Base-by-base conservation (phyloP, 2,888 invertebrate species). In the Itoplectis maculator region DNA sequence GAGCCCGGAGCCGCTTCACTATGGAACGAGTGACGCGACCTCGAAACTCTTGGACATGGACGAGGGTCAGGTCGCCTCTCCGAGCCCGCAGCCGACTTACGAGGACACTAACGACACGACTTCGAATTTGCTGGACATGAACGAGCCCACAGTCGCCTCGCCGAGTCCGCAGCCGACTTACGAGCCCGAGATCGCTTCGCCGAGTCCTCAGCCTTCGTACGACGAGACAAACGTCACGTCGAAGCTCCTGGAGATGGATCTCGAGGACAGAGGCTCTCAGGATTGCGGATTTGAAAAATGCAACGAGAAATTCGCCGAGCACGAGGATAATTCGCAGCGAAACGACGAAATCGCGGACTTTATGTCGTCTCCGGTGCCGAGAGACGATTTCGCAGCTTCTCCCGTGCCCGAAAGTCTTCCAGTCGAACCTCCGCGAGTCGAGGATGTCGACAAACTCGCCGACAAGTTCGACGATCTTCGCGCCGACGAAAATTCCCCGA, bases 231-330 rank as follows among this genome's bases (percentile, higher is more conserved):
- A 70, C 35, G 40, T 81, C 0, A 73, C 73, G 7, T 20, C 59
- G n/a, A 77, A 69, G 45, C 42, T 81, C 0, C 45, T 77, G 47
- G 81, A 73, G 23, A 83, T 83, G 83, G 83, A 83, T 70, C 59
- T 83, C 8, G 83, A 83, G 49, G 83, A 83, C 69, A 76, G 83
- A 49, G 83, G 83, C 73, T 83, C 83, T 13, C 79, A 80, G 63
- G 80, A 83, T 51, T 83, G 80, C 15, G 83, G 23, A 65, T 77
- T 83, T 20, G 74, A 83, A 9, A 79, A 83, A 45, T 83, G 61
- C n/a, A 73, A 80, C 63, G 80, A 77, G 47, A 77, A 77, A 2
- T 65, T 23, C 40, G 42, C 20, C 3, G 61, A 82, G 7, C 72
- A 40, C 1, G 47, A 37, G 3, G n/a, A n/a, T n/a, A 40, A 35